A percentile compares a stretch with the other conserved stretches of the same genome.
Conservation (phyloP, 2,113 vertebrate genomes). For the Aegithalos caudatus region DNA sequence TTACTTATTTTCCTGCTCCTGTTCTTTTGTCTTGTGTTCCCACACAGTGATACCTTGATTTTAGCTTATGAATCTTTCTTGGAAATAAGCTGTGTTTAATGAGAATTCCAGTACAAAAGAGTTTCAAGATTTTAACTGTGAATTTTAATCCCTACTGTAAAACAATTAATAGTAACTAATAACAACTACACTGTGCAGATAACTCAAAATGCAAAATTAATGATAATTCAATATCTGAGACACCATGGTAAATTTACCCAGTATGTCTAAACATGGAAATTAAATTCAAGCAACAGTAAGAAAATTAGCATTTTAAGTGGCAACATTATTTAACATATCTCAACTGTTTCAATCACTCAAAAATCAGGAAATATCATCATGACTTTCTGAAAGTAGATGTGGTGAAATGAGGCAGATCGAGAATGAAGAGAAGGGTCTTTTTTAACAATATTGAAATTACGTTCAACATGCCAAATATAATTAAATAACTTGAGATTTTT, state of each 20-base stretch:
- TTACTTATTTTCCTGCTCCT: background rate
- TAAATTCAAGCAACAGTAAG: background rate
- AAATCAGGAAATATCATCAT: background rate
- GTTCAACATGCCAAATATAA: background rate
- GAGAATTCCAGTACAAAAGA: background rate
- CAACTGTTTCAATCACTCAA: background rate
- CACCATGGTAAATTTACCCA: background rate
- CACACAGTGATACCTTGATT: background rate
- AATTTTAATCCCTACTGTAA: background rate
- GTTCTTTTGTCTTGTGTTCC: background rate
- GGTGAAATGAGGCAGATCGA: background rate
- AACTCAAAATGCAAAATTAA: constrained; percentile 12
- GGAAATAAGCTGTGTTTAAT: background rate
- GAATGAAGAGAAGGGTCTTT: background rate
- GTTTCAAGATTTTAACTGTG: background rate
- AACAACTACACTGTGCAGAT: background rate
- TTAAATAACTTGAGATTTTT: background rate
- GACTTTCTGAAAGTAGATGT: background rate
- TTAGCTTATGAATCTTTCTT: background rate
- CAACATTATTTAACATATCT: background rate
- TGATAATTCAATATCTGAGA: background rate
- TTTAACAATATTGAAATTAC: background rate
- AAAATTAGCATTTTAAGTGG: background rate
- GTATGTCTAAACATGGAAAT: background rate
- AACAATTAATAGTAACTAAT: background rate